A percentile compares a stretch with the other conserved stretches of the same genome.
Evolutionary conservation across 2,797 vertebrate genomes (phyloP).

Genomic region (Scleropages formosus): DNA sequence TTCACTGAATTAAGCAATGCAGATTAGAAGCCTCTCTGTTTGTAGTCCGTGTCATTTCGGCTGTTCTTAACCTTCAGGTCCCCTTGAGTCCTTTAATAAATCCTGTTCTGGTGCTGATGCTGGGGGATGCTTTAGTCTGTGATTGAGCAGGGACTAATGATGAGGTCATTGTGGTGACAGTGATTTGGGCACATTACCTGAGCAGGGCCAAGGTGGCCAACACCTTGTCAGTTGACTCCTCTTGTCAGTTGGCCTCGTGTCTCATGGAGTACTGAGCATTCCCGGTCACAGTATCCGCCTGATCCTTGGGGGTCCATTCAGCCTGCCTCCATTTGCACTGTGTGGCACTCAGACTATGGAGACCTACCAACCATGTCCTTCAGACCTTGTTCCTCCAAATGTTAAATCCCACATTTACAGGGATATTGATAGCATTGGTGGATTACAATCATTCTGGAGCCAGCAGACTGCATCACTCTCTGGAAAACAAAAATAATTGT

Average conservation of each 20-base stretch:
- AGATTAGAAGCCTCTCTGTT: neutral
- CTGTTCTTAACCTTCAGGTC: neutral
- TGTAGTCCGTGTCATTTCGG: neutral
- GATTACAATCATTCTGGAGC: slow-evolving; percentile 35
- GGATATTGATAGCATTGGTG: slow-evolving; percentile 28
- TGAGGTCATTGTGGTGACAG: slow-evolving; percentile 23
- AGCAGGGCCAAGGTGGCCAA: slow-evolving; percentile 3
- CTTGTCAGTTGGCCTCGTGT: slow-evolving; percentile 39
- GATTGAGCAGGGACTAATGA: neutral
- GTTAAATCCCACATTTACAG: slow-evolving; percentile 32
- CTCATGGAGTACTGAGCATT: slow-evolving; percentile 36
- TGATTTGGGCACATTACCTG: slow-evolving; percentile 15
- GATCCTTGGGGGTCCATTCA: slow-evolving; percentile 36
- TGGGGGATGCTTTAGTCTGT: slow-evolving; percentile 28
- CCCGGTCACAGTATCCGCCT: slow-evolving; percentile 39
- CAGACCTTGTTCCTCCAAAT: slow-evolving; percentile 22
- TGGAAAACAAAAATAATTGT: slow-evolving; percentile 39
- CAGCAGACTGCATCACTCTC: slow-evolving; percentile 34
- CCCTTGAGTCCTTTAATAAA: neutral
- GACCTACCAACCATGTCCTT: slow-evolving; percentile 39
- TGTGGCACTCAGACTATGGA: slow-evolving; percentile 35
- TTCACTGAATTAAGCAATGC: neutral
- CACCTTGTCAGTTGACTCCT: slow-evolving; percentile 28
- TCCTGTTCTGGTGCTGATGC: neutral
- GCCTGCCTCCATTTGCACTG: slow-evolving; percentile 29